Percentiles rank a stretch among this genome's conserved stretches.
Evolutionary conservation across 2,888 invertebrate genomes (phyloP).

Genomic region (Lasiommata megera): DNA sequence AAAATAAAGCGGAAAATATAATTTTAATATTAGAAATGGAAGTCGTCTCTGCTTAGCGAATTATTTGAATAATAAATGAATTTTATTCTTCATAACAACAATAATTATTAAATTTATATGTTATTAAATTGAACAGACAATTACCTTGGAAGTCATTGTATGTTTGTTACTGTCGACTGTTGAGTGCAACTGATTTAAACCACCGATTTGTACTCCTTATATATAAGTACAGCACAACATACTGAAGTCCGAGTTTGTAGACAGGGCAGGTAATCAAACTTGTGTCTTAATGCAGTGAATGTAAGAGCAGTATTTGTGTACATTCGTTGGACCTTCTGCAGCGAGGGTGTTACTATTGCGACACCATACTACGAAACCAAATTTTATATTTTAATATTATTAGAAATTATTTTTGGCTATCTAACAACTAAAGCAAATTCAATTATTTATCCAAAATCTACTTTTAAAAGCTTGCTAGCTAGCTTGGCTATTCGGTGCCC

Average conservation of each 20-base stretch:
- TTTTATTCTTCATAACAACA: too few species aligned
- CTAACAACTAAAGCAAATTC: too few species aligned
- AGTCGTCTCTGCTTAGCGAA: too few species aligned
- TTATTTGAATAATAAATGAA: too few species aligned
- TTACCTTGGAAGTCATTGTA: conserved; percentile 33
- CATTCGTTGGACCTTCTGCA: conserved; percentile 1
- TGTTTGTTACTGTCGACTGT: conserved; percentile 29
- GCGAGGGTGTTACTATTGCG: not conserved
- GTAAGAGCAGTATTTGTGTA: conserved; percentile 1
- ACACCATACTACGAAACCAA: not conserved
- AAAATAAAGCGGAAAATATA: not conserved
- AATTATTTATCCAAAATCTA: too few species aligned
- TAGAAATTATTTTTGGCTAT: too few species aligned
- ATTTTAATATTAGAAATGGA: too few species aligned
- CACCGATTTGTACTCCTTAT: conserved; percentile 28
- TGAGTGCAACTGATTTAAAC: conserved; percentile 29
- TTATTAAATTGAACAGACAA: not conserved
- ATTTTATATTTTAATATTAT: too few species aligned
- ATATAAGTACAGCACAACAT: conserved; percentile 15
- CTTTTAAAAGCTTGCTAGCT: too few species aligned
- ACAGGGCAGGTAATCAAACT: conserved; percentile 24
- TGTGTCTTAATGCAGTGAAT: conserved; percentile 5
- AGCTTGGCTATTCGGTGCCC: too few species aligned
- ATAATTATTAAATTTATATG: not conserved
- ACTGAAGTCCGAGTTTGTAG: conserved; percentile 16